Conservation (phyloP, 1,140 invertebrate species). For the Planococcus citri region DNA sequence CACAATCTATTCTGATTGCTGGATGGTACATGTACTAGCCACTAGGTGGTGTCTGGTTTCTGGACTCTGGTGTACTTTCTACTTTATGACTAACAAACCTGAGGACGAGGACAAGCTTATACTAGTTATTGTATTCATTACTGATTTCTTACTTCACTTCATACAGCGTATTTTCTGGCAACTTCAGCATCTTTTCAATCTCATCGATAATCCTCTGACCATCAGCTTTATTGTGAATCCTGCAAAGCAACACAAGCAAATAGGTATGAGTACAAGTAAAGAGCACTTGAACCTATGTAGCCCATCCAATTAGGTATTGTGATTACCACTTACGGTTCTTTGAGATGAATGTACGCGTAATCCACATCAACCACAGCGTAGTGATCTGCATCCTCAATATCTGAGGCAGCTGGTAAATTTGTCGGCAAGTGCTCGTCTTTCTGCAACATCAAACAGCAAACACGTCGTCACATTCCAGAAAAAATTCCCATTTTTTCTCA, state of each 20-base stretch:
- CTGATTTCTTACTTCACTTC: constrained; percentile 36
- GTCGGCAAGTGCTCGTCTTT: not conserved
- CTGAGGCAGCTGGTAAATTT: not conserved
- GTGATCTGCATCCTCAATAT: constrained; percentile 22
- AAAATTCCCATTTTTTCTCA: no score
- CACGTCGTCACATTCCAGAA: no score
- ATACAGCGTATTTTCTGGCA: constrained; percentile 31
- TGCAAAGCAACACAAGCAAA: not conserved
- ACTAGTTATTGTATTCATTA: not conserved
- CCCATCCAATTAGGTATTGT: not conserved
- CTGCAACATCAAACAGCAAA: not conserved
- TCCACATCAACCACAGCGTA: constrained; percentile 50
- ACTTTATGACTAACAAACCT: not conserved
- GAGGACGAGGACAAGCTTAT: not conserved
- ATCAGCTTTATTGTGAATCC: constrained; percentile 21
- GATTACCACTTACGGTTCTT: constrained; percentile 40
- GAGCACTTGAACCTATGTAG: not conserved
- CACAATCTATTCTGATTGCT: no score
- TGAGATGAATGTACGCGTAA: constrained; percentile 53
- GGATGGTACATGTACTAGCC: no score
- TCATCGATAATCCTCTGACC: constrained; percentile 31
- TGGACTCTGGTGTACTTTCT: no score
- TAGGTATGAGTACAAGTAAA: not conserved
- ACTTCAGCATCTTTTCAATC: constrained; percentile 31
- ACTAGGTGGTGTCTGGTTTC: no score